Base-by-base conservation (phyloP, 2,888 invertebrate species). In the Drosophila meridiana region DNA sequence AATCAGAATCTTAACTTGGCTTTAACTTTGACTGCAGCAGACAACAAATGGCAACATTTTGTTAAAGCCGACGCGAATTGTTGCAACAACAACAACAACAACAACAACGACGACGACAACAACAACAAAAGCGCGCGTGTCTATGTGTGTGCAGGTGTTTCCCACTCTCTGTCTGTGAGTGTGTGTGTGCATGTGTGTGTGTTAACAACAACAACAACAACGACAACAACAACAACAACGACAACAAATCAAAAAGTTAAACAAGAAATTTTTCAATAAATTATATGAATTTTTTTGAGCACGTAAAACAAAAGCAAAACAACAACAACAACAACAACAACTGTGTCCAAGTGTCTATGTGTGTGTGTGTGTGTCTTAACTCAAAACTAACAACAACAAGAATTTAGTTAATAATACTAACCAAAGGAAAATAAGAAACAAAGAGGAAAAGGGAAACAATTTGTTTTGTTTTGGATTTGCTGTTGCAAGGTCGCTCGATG, bases 261-360 rank as follows among this genome's bases (percentile, higher is more conserved):
- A 47, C 56, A 13, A 40, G 20, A 42, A 56, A 56, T 42, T 57
- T 57, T 42, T 11, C 30, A 60, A 76, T 55, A 63, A 71, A 63
- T 36, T 73, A 69, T 42, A 76, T 72, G 85, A 43, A 87, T 83
- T 83, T 83, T 83, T 83, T 83, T 83, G 87, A 75, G 83, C 83
- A 83, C 83, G 83, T 87, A 87, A 77, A 82, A 65, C 70, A 40
- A 62, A 52, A 67, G 32, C 61, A 65, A 64, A 45, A 40, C 56
- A 57, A 56, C 42, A 58, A 52, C 43, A 68, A 50, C 59, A 36
- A 32, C 36, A 50, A 36, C 20, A 56, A 45, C 14, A 50, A 40
- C 30, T 66, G 34, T 47, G 53, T 34, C 5, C 20, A 11, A 20
- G 28, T 66, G 48, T 52, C 45, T 45, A 28, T 43, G 55, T 57